Base-by-base conservation (phyloP, 2,888 invertebrate species). In the Apoderus coryli region DNA sequence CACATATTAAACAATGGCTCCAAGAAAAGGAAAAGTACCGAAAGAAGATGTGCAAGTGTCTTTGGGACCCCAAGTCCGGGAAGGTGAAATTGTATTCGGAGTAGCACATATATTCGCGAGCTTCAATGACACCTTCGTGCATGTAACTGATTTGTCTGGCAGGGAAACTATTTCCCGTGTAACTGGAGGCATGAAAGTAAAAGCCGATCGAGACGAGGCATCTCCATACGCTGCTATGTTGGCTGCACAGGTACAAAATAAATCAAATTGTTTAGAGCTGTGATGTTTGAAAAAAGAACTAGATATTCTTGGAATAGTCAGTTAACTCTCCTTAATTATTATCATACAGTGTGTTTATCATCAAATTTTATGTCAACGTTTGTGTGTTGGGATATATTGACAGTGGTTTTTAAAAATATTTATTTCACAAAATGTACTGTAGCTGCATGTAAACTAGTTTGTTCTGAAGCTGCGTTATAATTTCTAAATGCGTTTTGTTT, bases 211-310 rank as follows among this genome's bases (percentile, higher is more conserved):
- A 69, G 98, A 98, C 64, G 98, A 98, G 65, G 92, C 98, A 42
- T 96, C 96, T 26, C 98, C 98, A 26, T 99, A 98, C 58, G 98
- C 98, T 52, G 98, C 98, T 76, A 99, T 98, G 98, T 90, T 98
- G 66, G 98, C 98, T 48, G 96, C 96, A 44, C 96, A 98, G 72
- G 85, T 85, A 62, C 53, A 19, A n/a, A 19, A 7, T 7, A 7
- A 19, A 19, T 19, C 6, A 19, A 19, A n/a, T n/a, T n/a, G n/a
- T n/a, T n/a, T n/a, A n/a, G n/a, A n/a, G n/a, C n/a, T n/a, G n/a
- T n/a, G n/a, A n/a, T n/a, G n/a, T n/a, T n/a, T n/a, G n/a, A n/a
- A n/a, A n/a, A n/a, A n/a, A n/a, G n/a, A n/a, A n/a, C n/a, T n/a
- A n/a, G n/a, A n/a, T n/a, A n/a, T n/a, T n/a, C n/a, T n/a, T n/a